phyloP scores from a whole-genome alignment of 2,888 invertebrate species.

The Embidobia sp. region DNA sequence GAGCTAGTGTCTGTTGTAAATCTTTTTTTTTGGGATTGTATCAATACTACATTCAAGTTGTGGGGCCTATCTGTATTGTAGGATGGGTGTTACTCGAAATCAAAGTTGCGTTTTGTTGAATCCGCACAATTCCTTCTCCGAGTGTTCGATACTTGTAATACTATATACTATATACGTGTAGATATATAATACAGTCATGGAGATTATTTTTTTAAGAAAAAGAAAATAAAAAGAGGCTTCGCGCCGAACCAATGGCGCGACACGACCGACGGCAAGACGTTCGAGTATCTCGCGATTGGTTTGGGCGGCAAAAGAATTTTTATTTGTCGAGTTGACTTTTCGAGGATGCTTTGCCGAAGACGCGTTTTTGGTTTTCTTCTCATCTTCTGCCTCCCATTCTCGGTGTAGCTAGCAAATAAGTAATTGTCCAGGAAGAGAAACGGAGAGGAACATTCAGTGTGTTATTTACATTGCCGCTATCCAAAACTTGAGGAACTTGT shows the following conservation, averaged over 20 bases:
- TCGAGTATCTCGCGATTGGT: slow-evolving; percentile 46
- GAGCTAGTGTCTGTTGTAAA: too few species aligned
- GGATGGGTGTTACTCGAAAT: slow-evolving; percentile 50
- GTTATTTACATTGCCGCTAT: slow-evolving; percentile 55
- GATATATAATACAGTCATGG: slow-evolving; percentile 58
- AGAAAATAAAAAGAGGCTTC: slow-evolving; percentile 43
- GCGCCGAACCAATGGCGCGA: slow-evolving; percentile 50
- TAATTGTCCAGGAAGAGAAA: slow-evolving; percentile 58
- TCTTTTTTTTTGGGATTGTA: too few species aligned
- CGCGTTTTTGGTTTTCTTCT: slow-evolving; percentile 58
- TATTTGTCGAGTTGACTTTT: slow-evolving; percentile 55
- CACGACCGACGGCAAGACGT: slow-evolving; percentile 1
- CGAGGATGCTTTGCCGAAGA: slow-evolving; percentile 50
- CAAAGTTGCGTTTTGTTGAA: slow-evolving; percentile 59
- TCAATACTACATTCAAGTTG: too few species aligned
- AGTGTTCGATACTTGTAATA: slow-evolving; percentile 66
- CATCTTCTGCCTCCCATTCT: slow-evolving; percentile 62
- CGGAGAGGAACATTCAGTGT: slow-evolving; percentile 42
- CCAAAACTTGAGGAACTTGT: slow-evolving; percentile 42
- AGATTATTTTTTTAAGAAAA: slow-evolving; percentile 66
- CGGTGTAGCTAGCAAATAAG: slow-evolving; percentile 65
- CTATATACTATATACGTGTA: slow-evolving; percentile 63
- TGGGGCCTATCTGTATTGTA: too few species aligned
- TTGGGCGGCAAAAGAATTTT: slow-evolving; percentile 54
- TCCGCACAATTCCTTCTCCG: slow-evolving; percentile 64